These are phyloP conservation scores for Caenorhabditis briggsae DNA, from an alignment of 1,140 invertebrate species.

Conservation along the genomic window DNA sequence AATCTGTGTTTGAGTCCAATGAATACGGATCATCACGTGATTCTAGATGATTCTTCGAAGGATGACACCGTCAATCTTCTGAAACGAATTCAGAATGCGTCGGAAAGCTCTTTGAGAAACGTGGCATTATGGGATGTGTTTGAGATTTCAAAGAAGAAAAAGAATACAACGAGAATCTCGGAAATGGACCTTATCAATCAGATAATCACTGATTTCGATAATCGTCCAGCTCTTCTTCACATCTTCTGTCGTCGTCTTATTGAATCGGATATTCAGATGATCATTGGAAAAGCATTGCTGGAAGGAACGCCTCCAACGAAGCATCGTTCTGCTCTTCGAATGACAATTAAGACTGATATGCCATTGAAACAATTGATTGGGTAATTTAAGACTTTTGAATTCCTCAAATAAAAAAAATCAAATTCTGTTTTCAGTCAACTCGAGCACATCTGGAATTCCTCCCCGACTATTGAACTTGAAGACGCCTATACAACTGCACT, in stretches of 20 bases:
- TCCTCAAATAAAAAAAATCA: too few species aligned
- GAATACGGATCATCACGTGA: not conserved
- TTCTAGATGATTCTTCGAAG: not conserved
- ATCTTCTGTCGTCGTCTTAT: conserved; percentile 13
- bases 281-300: not conserved
- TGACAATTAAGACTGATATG: conserved; percentile 12
- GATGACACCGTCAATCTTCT: not conserved
- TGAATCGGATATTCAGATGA: not conserved
- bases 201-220: not conserved
- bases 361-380: conserved; percentile 33
- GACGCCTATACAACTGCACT: not conserved
- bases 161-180: not conserved
- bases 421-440: conserved; percentile 13
- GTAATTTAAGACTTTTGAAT: too few species aligned
- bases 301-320: not conserved
- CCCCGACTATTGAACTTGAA: not conserved
- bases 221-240: conserved; percentile 9
- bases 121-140: not conserved
- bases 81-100: not conserved
- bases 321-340: not conserved
- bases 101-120: not conserved
- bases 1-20: not conserved
- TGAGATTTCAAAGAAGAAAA: not conserved
- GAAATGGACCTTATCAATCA: not conserved
- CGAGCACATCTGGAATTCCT: not conserved